Evolutionary conservation across 1,140 invertebrate species (phyloP).

Genomic region (Brachionus angularis): DNA sequence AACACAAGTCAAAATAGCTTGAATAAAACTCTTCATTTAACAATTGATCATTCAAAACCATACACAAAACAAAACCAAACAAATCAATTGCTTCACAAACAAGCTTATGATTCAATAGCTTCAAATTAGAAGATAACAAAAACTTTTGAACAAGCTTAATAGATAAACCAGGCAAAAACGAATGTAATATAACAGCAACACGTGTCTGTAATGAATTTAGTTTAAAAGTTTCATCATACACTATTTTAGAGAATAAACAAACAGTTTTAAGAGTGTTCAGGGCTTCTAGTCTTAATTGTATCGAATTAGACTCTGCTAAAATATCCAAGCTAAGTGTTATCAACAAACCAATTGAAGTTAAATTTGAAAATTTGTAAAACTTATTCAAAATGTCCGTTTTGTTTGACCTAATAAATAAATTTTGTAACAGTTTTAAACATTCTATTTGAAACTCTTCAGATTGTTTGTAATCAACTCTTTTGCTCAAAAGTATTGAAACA

Average conservation of each 20-base stretch:
- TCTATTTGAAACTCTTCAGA: conserved; percentile 16
- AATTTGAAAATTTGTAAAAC: conserved; percentile 12
- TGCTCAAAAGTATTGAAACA: conserved; percentile 6
- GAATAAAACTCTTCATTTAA: not conserved
- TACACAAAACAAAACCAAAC: not conserved
- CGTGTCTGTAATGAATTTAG: too few species aligned
- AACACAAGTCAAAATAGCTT: not conserved
- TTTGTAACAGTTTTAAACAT: conserved; percentile 17
- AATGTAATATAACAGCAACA: not conserved
- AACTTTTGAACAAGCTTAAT: conserved; percentile 32
- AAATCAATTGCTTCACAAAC: not conserved
- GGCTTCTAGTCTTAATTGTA: not conserved
- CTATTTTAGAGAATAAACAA: not conserved
- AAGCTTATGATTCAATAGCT: conserved; percentile 28
- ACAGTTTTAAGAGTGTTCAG: not conserved
- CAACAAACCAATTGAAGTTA: conserved; percentile 23
- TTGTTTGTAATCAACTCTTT: not conserved
- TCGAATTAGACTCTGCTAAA: not conserved
- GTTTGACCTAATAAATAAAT: not conserved
- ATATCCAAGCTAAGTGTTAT: conserved; percentile 10
- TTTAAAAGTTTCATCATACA: too few species aligned
- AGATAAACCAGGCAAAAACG: conserved; percentile 23
- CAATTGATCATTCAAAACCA: conserved; percentile 27
- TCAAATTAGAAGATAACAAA: not conserved
- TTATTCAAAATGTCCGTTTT: not conserved